Percentiles rank a stretch among this genome's conserved stretches.
Conservation (phyloP, 2,113 vertebrate species). For the Pedetes capensis region DNA sequence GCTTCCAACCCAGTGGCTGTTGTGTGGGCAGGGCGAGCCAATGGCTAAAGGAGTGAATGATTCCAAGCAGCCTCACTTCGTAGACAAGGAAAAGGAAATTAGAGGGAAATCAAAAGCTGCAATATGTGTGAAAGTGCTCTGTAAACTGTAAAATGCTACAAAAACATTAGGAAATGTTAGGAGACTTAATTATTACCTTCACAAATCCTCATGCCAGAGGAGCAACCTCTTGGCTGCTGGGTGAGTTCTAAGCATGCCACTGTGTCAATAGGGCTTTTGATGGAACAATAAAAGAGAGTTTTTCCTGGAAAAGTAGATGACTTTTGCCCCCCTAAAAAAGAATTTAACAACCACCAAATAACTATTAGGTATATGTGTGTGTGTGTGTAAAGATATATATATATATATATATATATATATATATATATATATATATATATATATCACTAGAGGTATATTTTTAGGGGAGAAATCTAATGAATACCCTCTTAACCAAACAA, state of each 20-base stretch:
- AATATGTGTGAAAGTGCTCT: constrained; percentile 32
- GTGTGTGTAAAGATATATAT: too few species aligned
- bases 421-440: too few species aligned
- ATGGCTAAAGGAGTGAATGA: neutral
- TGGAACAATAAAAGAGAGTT: neutral
- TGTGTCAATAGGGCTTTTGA: neutral
- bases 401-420: too few species aligned
- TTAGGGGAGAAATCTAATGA: neutral
- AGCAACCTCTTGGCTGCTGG: neutral
- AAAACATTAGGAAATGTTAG: constrained; percentile 26
- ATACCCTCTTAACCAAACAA: neutral
- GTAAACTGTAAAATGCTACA: constrained; percentile 1
- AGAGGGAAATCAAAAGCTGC: neutral
- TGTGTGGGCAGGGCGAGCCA: neutral
- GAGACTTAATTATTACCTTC: neutral
- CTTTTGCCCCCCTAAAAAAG: neutral
- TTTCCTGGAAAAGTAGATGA: neutral
- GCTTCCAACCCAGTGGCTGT: neutral
- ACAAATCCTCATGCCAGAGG: neutral
- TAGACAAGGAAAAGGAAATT: neutral
- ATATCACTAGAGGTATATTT: neutral
- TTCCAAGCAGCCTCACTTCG: neutral
- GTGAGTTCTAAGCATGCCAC: neutral
- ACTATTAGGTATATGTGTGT: too few species aligned
- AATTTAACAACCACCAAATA: neutral